Percentiles rank a stretch among this genome's conserved stretches.
These are phyloP conservation scores for Trichosurus vulpecula DNA, from an alignment of 2,797 vertebrate species.

Conservation along the genomic window DNA sequence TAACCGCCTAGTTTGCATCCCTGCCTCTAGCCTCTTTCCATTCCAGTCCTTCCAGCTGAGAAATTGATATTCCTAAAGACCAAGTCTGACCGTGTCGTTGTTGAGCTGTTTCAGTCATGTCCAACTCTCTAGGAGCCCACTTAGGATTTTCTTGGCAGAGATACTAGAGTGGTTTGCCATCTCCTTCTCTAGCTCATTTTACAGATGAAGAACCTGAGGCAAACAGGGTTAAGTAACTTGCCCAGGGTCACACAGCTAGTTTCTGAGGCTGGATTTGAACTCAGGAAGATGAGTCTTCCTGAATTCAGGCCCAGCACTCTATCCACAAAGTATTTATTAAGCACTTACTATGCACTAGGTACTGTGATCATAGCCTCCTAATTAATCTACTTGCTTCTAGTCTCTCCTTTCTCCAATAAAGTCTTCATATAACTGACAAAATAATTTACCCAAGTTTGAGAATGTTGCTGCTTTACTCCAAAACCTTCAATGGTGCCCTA, in stretches of 20 bases:
- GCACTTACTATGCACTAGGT: background rate
- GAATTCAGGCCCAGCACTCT: background rate
- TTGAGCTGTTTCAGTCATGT: background rate
- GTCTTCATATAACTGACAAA: background rate
- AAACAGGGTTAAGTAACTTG: background rate
- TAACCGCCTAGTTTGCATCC: too few relatives aligned
- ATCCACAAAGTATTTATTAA: background rate
- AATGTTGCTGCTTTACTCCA: background rate
- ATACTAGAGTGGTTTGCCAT: background rate
- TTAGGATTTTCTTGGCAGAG: background rate
- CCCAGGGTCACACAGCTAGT: background rate
- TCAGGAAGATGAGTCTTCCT: background rate
- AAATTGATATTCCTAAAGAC: background rate
- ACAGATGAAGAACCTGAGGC: background rate
- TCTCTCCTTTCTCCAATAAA: background rate
- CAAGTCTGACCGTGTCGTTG: background rate
- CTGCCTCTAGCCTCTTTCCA: too few relatives aligned
- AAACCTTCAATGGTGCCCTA: background rate
- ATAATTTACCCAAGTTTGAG: background rate
- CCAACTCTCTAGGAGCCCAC: background rate
- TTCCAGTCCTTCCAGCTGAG: background rate
- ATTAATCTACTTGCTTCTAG: background rate
- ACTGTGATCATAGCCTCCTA: background rate
- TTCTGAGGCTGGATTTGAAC: background rate
- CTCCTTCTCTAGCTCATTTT: background rate